Evolutionary conservation across 2,797 vertebrate genomes (phyloP), one percentile per base, ranked within the genome.

Genomic region (Rhynchotus rufescens): DNA sequence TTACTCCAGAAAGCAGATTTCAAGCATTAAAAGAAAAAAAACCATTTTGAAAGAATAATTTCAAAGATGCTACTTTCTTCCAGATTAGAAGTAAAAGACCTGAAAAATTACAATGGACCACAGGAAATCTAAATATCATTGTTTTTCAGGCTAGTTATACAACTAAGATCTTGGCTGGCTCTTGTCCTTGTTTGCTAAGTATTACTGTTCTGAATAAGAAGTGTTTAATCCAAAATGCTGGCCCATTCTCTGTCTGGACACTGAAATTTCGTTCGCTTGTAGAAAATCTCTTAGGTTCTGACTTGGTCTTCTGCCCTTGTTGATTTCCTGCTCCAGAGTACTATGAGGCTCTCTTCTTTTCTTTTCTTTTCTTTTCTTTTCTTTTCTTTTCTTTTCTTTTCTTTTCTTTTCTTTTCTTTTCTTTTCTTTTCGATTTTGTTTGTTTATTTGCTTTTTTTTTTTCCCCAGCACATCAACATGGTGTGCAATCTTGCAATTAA

Each of bases 351-450:
- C 36, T 36, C 36, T 36, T 7, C 1, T 86, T n/a, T n/a, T n/a
- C n/a, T 0, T 90, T 56, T 66, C 12, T 0, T 16, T 88, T 79
- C 6, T 1, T 88, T 36, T 78, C 20, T 0, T n/a, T n/a, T n/a
- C n/a, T n/a, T n/a, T n/a, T n/a, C n/a, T 0, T 90, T 56, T 66
- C 12, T 0, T 16, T 88, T 79, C 6, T 1, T 88, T 36, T 78
- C 20, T 0, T n/a, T n/a, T n/a, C n/a, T 0, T 90, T 56, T 66
- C 12, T 0, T 16, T 88, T 79, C 6, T 1, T 88, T 36, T 78
- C 20, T 0, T n/a, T n/a, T n/a, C n/a, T n/a, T n/a, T n/a, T n/a
- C n/a, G 36, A 36, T 36, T 36, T 36, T 36, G 36, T 36, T 36
- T 36, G 36, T 36, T 36, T 89, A 11, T 42, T 42, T 79, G 7